phyloP scores from a whole-genome alignment of 2,797 vertebrate species.

The Leptoclinus maculatus region DNA sequence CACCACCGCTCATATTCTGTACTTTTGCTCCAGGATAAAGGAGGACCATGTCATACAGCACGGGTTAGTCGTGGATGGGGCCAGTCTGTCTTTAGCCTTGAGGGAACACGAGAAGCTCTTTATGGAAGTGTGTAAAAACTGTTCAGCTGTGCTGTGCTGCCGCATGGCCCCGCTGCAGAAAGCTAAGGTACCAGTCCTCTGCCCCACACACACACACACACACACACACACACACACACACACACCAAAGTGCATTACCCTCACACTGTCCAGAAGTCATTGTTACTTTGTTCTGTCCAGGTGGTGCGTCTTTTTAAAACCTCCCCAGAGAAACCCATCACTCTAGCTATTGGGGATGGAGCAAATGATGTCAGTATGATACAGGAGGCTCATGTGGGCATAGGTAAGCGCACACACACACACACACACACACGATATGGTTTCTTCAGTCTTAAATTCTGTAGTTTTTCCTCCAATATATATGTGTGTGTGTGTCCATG shows the following conservation, averaged over 20 bases:
- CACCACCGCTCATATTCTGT: neutral
- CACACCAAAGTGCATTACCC: neutral
- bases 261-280: neutral
- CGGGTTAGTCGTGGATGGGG: conserved; percentile 95
- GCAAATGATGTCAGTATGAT: conserved; percentile 99
- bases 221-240: neutral
- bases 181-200: conserved; percentile 88
- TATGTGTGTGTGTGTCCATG: neutral
- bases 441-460: neutral
- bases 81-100: conserved; percentile 95
- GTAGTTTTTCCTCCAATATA: neutral
- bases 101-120: conserved; percentile 97
- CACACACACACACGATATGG: neutral
- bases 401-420: conserved; percentile 83
- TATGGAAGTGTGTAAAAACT: conserved; percentile 97
- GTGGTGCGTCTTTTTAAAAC: conserved; percentile 96
- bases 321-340: conserved; percentile 96
- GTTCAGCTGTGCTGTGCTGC: conserved; percentile 96
- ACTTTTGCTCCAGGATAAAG: conserved; percentile 85
- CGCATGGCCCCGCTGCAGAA: conserved; percentile 98
- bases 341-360: conserved; percentile 94
- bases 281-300: conserved; percentile 76
- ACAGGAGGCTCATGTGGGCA: conserved; percentile 98
- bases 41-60: conserved; percentile 98
- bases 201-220: neutral